Conservation (phyloP, 2,888 invertebrate species). For the Acrocera orbiculus region DNA sequence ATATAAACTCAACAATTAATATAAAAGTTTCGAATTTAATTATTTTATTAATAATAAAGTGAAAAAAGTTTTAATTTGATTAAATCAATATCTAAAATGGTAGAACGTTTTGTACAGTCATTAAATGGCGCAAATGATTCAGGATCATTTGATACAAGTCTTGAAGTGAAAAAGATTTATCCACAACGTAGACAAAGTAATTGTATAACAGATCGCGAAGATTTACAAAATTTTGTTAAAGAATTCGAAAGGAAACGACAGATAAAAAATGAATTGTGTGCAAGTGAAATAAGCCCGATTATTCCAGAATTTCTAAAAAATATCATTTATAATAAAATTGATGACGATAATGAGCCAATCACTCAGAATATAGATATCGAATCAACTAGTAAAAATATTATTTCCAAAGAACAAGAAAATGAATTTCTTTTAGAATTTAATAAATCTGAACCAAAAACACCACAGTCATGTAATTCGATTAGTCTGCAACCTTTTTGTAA, state of each 20-base stretch:
- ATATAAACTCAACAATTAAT: too few species aligned
- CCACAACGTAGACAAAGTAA: slow-evolving; percentile 20
- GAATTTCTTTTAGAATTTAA: too few species aligned
- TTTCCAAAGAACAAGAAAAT: too few species aligned
- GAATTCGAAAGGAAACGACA: slow-evolving; percentile 22
- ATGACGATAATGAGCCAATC: too few species aligned
- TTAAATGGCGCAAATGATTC: slow-evolving; percentile 28
- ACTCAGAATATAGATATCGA: too few species aligned
- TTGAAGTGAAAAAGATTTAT: slow-evolving; percentile 25
- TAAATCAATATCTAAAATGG: slow-evolving; percentile 17
- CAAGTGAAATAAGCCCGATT: too few species aligned
- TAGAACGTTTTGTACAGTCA: slow-evolving; percentile 26
- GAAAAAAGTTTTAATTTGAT: slow-evolving; percentile 2
- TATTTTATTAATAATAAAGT: not conserved
- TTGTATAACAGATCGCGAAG: slow-evolving; percentile 26
- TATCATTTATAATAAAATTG: too few species aligned
- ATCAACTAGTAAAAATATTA: slow-evolving; percentile 15
- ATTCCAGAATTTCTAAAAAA: too few species aligned
- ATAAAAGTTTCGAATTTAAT: too few species aligned
- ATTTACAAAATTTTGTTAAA: slow-evolving; percentile 21
- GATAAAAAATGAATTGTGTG: too few species aligned
- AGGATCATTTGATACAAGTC: slow-evolving; percentile 28
- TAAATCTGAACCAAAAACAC: slow-evolving; percentile 1
- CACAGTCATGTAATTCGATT: not conserved
- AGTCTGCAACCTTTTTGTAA: too few species aligned